Percentiles rank a stretch among this genome's conserved stretches.
These are phyloP conservation scores for Eupithecia dodoneata DNA, from an alignment of 2,888 invertebrate genomes.

Conservation along the genomic window DNA sequence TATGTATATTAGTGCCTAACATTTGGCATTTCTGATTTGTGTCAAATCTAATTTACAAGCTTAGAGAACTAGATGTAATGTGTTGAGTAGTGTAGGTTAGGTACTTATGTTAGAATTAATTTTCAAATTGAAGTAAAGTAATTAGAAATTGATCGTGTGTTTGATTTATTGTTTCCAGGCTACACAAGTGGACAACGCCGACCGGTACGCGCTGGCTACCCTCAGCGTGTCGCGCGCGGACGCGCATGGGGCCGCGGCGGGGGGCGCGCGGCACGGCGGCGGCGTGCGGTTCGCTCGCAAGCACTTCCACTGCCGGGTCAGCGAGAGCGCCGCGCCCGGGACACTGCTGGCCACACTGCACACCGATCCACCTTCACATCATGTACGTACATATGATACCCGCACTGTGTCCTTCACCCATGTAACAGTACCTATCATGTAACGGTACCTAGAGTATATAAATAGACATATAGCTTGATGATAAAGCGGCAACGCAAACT, in stretches of 20 bases:
- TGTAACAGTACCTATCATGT: not conserved
- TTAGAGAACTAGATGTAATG: not conserved
- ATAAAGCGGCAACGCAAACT: too few relatives aligned
- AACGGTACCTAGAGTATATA: too few relatives aligned
- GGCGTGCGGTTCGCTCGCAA: constrained; percentile 88
- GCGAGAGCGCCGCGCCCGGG: constrained; percentile 91
- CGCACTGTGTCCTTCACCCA: not conserved
- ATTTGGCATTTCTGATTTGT: not conserved
- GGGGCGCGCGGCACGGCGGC: constrained; percentile 59
- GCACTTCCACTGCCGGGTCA: constrained; percentile 87
- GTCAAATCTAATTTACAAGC: not conserved
- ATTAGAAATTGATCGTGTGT: too few relatives aligned
- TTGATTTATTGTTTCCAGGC: constrained; percentile 76
- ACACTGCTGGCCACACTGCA: constrained; percentile 88
- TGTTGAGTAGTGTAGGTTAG: too few relatives aligned
- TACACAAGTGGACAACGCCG: constrained; percentile 92
- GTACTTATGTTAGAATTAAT: not conserved
- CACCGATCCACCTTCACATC: constrained; percentile 74
- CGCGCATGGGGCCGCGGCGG: constrained; percentile 58
- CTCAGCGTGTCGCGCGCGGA: constrained; percentile 86
- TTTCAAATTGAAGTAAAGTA: not conserved
- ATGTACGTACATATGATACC: constrained; percentile 14
- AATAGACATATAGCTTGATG: not conserved
- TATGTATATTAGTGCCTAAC: not conserved
- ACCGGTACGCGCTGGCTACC: constrained; percentile 94